Evolutionary conservation across 2,113 vertebrate genomes (phyloP).

Genomic region (Siniperca chuatsi): DNA sequence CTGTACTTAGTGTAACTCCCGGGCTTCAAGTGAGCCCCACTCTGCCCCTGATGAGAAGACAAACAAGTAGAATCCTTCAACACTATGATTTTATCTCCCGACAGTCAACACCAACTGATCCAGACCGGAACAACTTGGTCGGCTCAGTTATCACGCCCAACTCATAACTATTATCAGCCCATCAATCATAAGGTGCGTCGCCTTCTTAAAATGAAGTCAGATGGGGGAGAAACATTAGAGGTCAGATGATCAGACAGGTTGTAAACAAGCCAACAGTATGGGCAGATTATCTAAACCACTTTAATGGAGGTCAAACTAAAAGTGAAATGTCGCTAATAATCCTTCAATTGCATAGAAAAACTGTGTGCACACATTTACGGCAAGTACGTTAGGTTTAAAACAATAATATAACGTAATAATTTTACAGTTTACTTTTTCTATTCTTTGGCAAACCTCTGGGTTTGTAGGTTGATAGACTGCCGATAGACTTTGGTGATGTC

Average conservation of each 20-base stretch:
- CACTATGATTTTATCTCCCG: neutral
- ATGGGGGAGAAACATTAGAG: neutral
- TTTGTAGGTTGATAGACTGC: no score
- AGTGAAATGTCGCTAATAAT: neutral
- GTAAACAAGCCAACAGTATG: neutral
- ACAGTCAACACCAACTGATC: neutral
- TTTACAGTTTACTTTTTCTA: no score
- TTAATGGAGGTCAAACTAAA: neutral
- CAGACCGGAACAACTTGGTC: neutral
- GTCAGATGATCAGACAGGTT: no score
- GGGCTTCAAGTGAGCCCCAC: neutral
- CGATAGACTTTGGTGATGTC: no score
- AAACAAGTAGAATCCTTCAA: neutral
- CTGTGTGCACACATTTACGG: no score
- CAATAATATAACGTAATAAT: no score
- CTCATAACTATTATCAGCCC: neutral
- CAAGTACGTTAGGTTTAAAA: no score
- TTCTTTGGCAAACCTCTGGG: no score
- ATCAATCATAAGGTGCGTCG: neutral
- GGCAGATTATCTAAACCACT: neutral
- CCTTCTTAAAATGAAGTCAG: neutral
- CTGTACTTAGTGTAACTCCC: neutral
- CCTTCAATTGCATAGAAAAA: no score
- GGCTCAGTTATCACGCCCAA: neutral
- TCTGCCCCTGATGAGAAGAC: neutral